A percentile compares a stretch with the other conserved stretches of the same genome.
These are phyloP conservation scores for Lissonota sp. DNA, from an alignment of 2,888 invertebrate genomes.

Conservation along the genomic window DNA sequence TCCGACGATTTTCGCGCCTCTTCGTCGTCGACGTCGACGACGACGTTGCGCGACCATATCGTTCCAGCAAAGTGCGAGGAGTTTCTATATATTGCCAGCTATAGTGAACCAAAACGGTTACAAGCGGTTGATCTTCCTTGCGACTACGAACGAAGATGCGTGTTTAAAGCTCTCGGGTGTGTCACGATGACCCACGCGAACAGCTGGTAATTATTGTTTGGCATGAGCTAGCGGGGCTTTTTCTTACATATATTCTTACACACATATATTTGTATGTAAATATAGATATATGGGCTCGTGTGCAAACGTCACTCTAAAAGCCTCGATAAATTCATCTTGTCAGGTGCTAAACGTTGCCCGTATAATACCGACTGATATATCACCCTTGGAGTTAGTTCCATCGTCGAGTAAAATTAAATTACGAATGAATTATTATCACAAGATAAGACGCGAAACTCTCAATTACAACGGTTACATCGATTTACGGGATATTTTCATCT, in stretches of 20 bases:
- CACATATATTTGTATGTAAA: too few relatives aligned
- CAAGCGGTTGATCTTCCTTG: slow-evolving; percentile 46
- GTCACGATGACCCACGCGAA: slow-evolving; percentile 57
- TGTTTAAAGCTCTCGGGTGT: slow-evolving; percentile 35
- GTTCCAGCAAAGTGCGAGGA: slow-evolving; percentile 48
- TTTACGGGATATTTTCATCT: too few relatives aligned
- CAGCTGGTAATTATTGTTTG: slow-evolving; percentile 67
- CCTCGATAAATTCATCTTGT: slow-evolving; percentile 60
- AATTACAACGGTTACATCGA: background rate
- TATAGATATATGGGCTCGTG: slow-evolving; percentile 36
- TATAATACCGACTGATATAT: slow-evolving; percentile 43
- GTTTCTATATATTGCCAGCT: slow-evolving; percentile 46
- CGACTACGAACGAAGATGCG: slow-evolving; percentile 32
- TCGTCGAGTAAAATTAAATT: slow-evolving; percentile 49
- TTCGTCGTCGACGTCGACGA: slow-evolving; percentile 35
- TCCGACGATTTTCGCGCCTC: slow-evolving; percentile 62
- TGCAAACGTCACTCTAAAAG: slow-evolving; percentile 58
- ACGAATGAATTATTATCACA: slow-evolving; percentile 36
- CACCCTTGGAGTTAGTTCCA: slow-evolving; percentile 14
- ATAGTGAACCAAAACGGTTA: slow-evolving; percentile 65
- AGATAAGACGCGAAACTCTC: background rate
- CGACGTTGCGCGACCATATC: too few relatives aligned
- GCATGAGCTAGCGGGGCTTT: too few relatives aligned
- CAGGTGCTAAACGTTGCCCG: slow-evolving; percentile 35
- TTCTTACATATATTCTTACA: too few relatives aligned